Base-by-base conservation (phyloP, 2,888 invertebrate genomes). In the Drosophila atroscutellata region DNA sequence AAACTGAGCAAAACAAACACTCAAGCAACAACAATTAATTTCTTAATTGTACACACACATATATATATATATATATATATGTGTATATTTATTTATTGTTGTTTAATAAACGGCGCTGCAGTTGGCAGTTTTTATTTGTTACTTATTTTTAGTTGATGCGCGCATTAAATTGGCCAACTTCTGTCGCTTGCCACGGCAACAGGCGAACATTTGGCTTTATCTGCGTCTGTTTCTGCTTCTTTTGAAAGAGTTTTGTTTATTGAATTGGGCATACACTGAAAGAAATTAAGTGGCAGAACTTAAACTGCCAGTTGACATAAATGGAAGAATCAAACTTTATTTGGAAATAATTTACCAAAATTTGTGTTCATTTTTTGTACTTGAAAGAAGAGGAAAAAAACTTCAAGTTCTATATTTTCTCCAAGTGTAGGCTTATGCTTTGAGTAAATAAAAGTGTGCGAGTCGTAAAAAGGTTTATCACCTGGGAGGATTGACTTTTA, bases 111-210 rank as follows among this genome's bases (percentile, higher is more conserved):
- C 26, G 26, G 26, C 26, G 26, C 26, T 26, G 26, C 83, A 81
- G 39, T 77, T 81, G 83, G 24, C 67, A 63, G 30, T 56, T 79
- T 77, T 72, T 55, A 55, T 55, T 55, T 37, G 18, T 26, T 71
- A 80, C 83, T 83, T 85, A 85, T 84, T 86, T 89, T 81, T 84
- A 89, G 79, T 84, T 67, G 71, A 81, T 86, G 89, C 70, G 89
- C 81, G 59, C 84, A 84, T 89, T 75, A 80, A 89, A 80, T 26
- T 73, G 62, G 80, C 39, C 66, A 71, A 64, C 72, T 77, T 81
- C 69, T 64, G 64, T 51, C 11, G 37, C 3, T 34, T 13, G 52
- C 20, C 45, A 13, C 54, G 66, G 52, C 65, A 65, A n/a, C 30
- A 39, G 3, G 32, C 26, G 26, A 18, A 42, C 11, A 15, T 45